Percentiles rank a stretch among this genome's conserved stretches.
Evolutionary conservation across 2,113 vertebrate genomes (phyloP).

Genomic region (Taxidea taxus): DNA sequence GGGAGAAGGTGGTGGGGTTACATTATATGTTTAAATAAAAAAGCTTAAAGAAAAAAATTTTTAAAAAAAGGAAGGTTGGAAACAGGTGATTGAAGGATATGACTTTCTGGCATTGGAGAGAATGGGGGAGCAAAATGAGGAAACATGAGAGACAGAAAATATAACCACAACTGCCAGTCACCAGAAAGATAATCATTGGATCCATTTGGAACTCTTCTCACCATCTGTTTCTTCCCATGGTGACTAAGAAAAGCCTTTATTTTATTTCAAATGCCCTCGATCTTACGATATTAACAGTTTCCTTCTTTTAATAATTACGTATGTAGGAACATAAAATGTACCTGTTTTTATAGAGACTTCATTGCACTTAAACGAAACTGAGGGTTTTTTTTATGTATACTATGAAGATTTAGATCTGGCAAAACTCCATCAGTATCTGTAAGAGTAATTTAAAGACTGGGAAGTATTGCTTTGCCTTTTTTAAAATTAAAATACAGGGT

Average conservation of each 20-base stretch:
- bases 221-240: not conserved
- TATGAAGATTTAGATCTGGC: constrained; percentile 29
- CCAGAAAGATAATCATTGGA: not conserved
- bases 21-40: too few species aligned
- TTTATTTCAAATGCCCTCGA: not conserved
- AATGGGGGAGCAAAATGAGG: not conserved
- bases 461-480: constrained; percentile 56
- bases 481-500: not conserved
- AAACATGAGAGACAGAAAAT: not conserved
- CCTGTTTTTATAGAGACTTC: constrained; percentile 6
- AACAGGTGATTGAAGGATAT: not conserved
- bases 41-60: too few species aligned
- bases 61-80: not conserved
- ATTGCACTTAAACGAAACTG: not conserved
- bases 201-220: not conserved
- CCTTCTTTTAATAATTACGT: not conserved
- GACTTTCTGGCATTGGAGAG: not conserved
- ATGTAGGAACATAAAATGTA: not conserved
- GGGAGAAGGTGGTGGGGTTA: too few species aligned
- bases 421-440: constrained; percentile 8
- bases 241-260: not conserved
- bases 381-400: not conserved
- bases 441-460: constrained; percentile 56
- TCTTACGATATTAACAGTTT: not conserved
- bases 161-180: not conserved